Evolutionary conservation across 35 echinoderm and acorn worm genomes (phyloP).

Genomic region (Anneissia japonica): DNA sequence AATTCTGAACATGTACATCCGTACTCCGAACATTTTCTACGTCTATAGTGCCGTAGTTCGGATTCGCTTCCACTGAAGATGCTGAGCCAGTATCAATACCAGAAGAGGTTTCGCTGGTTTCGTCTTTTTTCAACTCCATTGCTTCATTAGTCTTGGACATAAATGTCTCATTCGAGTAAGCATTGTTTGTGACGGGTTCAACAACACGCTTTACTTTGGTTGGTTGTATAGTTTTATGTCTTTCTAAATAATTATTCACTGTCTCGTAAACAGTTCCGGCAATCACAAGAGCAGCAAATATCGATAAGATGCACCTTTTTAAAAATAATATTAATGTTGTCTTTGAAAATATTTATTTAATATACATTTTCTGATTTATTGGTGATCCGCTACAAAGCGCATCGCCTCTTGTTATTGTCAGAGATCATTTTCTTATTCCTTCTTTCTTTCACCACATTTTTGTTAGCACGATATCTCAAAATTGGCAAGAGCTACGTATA

Average conservation of each 20-base stretch:
- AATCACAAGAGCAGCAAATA: not conserved
- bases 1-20: too few species aligned
- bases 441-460: too few species aligned
- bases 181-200: not conserved
- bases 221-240: not conserved
- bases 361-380: too few species aligned
- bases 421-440: too few species aligned
- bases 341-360: too few species aligned
- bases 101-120: not conserved
- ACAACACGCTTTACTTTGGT: not conserved
- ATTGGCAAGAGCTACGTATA: too few species aligned
- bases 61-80: not conserved
- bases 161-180: not conserved
- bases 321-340: too few species aligned
- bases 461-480: too few species aligned
- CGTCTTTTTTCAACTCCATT: not conserved
- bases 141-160: not conserved
- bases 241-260: not conserved
- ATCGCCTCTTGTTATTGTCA: too few species aligned
- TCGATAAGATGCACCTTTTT: not conserved
- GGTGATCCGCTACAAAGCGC: too few species aligned
- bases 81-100: not conserved
- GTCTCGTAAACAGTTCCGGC: not conserved
- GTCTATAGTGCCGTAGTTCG: not conserved
- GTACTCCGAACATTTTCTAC: not conserved